Evolutionary conservation across 2,888 invertebrate genomes (phyloP), one percentile per base, ranked within the genome.

Genomic region (Epinotia nisella): DNA sequence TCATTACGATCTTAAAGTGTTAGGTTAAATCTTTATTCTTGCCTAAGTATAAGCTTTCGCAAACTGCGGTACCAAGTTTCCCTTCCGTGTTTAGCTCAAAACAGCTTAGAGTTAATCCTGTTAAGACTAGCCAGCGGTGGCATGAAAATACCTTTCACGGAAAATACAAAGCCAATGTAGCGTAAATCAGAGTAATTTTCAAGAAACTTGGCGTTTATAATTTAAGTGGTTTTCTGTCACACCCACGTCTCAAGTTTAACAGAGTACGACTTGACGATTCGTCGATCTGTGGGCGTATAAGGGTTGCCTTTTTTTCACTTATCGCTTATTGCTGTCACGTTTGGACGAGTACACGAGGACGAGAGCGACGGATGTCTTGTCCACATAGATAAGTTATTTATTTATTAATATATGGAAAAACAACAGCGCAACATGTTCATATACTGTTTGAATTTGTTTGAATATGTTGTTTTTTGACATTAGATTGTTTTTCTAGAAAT

Each of bases 31-130:
- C 65, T 65, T 65, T 21, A 55, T 21, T 65, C 19, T 35, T 15
- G 29, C 13, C 3, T 5, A 49, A 39, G 19, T 29, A 35, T 55
- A 39, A 49, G 17, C 49, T 49, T 11, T 29, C 29, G 7, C 49
- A 29, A 61, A 41, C 35, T 39, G 62, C 49, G 41, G 9, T 21
- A 41, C n/a, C 62, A 62, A 53, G 65, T 35, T 65, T 51, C 39
- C 65, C 65, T 35, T 35, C 21, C 19, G 35, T 39, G 65, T 35
- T 55, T 55, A 65, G 65, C 55, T 55, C 55, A 21, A 55, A 65
- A 65, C 39, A 19, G 65, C 65, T 65, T 65, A 65, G 7, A 65
- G 39, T 21, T 65, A 65, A 65, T 65, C 65, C 65, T 15, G 65
- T 65, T 65, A 55, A n/a, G 55, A 65, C 53, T 53, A 35, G 19